Percentiles rank a stretch among this genome's conserved stretches.
These are phyloP conservation scores for Paragorgia papillata DNA, from an alignment of 92 coral and sea anemone genomes.

Conservation along the genomic window DNA sequence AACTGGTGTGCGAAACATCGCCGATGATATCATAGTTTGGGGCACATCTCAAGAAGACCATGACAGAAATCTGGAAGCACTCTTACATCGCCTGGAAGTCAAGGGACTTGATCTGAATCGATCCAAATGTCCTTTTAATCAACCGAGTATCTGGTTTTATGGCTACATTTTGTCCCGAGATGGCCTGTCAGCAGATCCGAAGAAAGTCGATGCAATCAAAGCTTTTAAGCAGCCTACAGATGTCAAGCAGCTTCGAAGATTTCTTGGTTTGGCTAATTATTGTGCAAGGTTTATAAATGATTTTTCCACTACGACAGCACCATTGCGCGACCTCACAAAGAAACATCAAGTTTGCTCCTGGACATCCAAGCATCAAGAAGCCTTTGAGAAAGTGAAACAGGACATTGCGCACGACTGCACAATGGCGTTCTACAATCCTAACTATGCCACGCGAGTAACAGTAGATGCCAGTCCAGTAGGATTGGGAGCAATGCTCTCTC, in stretches of 20 bases:
- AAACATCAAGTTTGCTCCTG: not conserved
- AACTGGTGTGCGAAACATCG: conserved; percentile 10
- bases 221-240: not conserved
- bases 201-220: conserved; percentile 16
- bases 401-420: conserved; percentile 15
- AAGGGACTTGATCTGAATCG: not conserved
- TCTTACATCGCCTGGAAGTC: not conserved
- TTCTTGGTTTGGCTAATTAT: conserved; percentile 13
- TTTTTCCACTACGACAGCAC: conserved; percentile 24
- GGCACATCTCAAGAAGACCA: not conserved
- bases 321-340: conserved; percentile 6
- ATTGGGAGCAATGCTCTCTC: not conserved
- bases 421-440: conserved; percentile 25
- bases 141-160: conserved; percentile 2
- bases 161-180: not conserved
- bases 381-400: conserved; percentile 12
- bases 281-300: conserved; percentile 17
- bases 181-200: conserved; percentile 9
- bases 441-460: not conserved
- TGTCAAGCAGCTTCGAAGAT: conserved; percentile 8
- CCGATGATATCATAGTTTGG: conserved; percentile 14
- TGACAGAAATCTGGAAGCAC: conserved; percentile 6
- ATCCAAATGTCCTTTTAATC: not conserved
- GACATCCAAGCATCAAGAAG: not conserved
- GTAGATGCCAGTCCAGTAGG: conserved; percentile 2